These are phyloP conservation scores for Quadroppia sp. DNA, from an alignment of 2,888 invertebrate species.

Conservation along the genomic window DNA sequence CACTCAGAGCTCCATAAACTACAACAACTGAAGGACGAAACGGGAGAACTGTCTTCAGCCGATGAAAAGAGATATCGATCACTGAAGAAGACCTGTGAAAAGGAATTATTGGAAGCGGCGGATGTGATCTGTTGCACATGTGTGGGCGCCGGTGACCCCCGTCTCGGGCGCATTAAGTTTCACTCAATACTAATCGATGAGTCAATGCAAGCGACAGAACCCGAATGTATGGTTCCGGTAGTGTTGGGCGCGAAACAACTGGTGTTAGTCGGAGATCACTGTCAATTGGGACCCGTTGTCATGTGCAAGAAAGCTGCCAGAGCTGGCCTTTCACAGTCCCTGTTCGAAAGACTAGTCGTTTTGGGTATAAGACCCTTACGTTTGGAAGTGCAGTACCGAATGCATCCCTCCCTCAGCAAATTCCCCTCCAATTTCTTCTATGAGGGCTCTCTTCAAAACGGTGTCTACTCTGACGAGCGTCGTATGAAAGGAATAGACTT, in stretches of 20 bases:
- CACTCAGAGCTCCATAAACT: conserved; percentile 89
- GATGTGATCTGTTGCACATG: conserved; percentile 99
- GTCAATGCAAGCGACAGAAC: conserved; percentile 94
- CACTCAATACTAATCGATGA: conserved; percentile 95
- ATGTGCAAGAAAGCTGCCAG: conserved; percentile 99
- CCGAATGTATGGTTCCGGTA: conserved; percentile 98
- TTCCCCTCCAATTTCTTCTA: conserved; percentile 99
- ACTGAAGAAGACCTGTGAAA: conserved; percentile 83
- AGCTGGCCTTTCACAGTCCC: conserved; percentile 92
- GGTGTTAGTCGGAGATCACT: conserved; percentile 97
- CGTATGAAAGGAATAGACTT: conserved; percentile 85
- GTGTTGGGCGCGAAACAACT: conserved; percentile 94
- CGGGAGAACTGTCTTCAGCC: conserved; percentile 89
- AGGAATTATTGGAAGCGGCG: conserved; percentile 84
- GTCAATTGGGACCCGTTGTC: conserved; percentile 96
- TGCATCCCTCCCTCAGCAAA: conserved; percentile 95
- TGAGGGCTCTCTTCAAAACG: conserved; percentile 97
- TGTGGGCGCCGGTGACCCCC: conserved; percentile 94
- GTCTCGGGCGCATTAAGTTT: conserved; percentile 87
- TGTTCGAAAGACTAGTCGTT: conserved; percentile 95
- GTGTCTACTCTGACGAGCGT: conserved; percentile 90
- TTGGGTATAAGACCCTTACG: conserved; percentile 95
- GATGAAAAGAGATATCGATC: conserved; percentile 92
- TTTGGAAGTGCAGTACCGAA: conserved; percentile 95
- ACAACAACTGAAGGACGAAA: conserved; percentile 95